Conservation (phyloP, 2,797 vertebrate species). For the Sebastes iracundus region DNA sequence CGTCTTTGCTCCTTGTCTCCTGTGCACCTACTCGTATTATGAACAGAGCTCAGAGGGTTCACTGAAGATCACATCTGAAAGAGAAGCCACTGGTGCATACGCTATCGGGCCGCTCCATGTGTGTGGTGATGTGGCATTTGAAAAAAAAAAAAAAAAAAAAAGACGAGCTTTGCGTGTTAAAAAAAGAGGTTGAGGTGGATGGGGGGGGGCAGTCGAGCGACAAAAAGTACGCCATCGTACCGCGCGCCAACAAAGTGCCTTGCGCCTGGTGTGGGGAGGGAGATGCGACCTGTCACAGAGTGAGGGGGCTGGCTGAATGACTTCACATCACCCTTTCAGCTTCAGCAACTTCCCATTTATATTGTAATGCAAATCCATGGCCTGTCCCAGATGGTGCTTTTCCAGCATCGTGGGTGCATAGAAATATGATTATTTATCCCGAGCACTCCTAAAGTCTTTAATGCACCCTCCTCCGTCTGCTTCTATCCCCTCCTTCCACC, state of each 20-base stretch:
- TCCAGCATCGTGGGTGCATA: conserved; percentile 80
- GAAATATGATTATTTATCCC: conserved; percentile 85
- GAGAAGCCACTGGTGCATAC: conserved; percentile 58
- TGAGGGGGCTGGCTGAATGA: conserved; percentile 87
- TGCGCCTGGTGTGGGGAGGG: conserved; percentile 54
- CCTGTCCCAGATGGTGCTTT: conserved; percentile 84
- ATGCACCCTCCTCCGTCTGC: conserved; percentile 63
- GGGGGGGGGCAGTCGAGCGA: conserved; percentile 29
- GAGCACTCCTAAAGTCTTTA: conserved; percentile 72
- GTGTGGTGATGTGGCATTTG: conserved; percentile 74
- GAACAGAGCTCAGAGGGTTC: conserved; percentile 56
- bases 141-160: conserved; percentile 23
- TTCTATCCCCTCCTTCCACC: conserved; percentile 48
- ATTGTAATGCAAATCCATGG: conserved; percentile 90
- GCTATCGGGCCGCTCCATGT: conserved; percentile 53
- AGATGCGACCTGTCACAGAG: conserved; percentile 71
- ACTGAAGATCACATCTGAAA: conserved; percentile 66
- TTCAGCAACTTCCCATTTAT: conserved; percentile 94
- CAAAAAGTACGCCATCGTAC: conserved; percentile 49
- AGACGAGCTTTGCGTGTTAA: conserved; percentile 45
- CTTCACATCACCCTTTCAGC: conserved; percentile 91
- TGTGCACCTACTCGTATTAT: conserved; percentile 29
- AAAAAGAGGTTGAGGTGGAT: conserved; percentile 25
- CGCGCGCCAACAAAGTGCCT: conserved; percentile 61
- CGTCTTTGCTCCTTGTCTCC: conserved; percentile 30